Base-by-base conservation (phyloP, 2,888 invertebrate genomes). In the Gymnoscelis rufifasciata region DNA sequence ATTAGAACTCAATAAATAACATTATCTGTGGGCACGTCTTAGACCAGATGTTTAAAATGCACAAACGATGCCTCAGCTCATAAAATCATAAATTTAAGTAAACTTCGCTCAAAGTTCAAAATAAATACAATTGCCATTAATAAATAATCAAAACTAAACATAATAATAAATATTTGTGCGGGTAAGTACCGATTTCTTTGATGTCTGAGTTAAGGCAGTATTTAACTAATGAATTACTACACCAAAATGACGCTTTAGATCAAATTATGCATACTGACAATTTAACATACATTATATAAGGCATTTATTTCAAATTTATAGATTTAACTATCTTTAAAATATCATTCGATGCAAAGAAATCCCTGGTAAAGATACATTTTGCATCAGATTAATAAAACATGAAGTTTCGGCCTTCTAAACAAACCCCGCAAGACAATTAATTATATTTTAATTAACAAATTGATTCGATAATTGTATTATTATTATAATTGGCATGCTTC, bases 111-210 rank as follows among this genome's bases (percentile, higher is more conserved):
- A 50, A 51, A 64, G 62, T 69, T 64, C 59, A 69, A 70, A 19
- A 73, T 72, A 76, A 70, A 74, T 68, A 77, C 63, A 66, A 68
- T 67, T 64, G 65, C 70, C 70, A 76, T 77, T 80, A 79, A 81
- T 80, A 77, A 82, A 68, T 53, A 54, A 35, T 64, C 62, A 62
- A 46, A 73, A 74, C 67, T 71, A 71, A 70, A 68, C 44, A 47
- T 38, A 68, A 54, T 54, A 66, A 71, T 61, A 70, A 66, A 66
- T 68, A 74, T 80, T 83, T 83, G 83, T 83, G 83, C 83, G 76
- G 64, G 66, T 84, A 84, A 84, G 84, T 83, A 84, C 84, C 74
- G 69, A 79, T 74, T 56, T 50, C 61, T n/a, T 55, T 54, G 60
- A 60, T 54, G 51, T 51, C 40, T 31, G 46, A 51, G 42, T 47